Evolutionary conservation across 2,888 invertebrate species (phyloP).

Genomic region (Drosophila acutilabella): DNA sequence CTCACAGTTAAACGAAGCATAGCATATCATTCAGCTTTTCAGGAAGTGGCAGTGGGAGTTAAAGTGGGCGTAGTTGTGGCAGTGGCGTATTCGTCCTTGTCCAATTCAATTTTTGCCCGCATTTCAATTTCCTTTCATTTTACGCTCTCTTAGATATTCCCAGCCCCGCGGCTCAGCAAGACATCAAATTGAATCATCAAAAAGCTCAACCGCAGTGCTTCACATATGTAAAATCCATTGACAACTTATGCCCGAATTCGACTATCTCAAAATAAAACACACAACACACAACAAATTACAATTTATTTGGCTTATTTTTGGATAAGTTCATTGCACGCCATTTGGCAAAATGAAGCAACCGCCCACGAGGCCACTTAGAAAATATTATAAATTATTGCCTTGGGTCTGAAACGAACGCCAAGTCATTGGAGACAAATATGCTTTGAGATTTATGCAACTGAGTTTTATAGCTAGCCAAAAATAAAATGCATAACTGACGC

Average conservation of each 20-base stretch:
- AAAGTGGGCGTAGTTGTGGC: no score
- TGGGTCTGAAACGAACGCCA: constrained; percentile 56
- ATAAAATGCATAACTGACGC: constrained; percentile 33
- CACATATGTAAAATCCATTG: constrained; percentile 47
- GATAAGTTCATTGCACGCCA: constrained; percentile 67
- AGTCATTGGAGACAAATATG: constrained; percentile 61
- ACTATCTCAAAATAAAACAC: constrained; percentile 21
- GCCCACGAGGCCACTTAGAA: constrained; percentile 63
- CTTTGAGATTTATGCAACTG: constrained; percentile 65
- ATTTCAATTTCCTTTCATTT: constrained; percentile 81
- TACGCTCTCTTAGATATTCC: constrained; percentile 71
- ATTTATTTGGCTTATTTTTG: constrained; percentile 44
- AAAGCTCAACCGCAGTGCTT: constrained; percentile 65
- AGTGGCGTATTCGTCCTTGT: constrained; percentile 25
- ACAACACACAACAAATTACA: constrained; percentile 24
- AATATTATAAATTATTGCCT: constrained; percentile 69
- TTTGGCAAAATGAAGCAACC: constrained; percentile 64
- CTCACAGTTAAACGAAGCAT: constrained; percentile 72
- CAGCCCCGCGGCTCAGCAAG: constrained; percentile 52
- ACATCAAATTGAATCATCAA: constrained; percentile 67
- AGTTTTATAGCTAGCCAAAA: constrained; percentile 40
- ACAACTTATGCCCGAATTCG: constrained; percentile 28
- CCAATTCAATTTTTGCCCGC: constrained; percentile 76
- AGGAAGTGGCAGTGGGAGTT: neutral
- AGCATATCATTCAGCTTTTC: constrained; percentile 33